These are phyloP conservation scores for Anodontia alba DNA, from an alignment of 2,888 invertebrate species.

Conservation along the genomic window DNA sequence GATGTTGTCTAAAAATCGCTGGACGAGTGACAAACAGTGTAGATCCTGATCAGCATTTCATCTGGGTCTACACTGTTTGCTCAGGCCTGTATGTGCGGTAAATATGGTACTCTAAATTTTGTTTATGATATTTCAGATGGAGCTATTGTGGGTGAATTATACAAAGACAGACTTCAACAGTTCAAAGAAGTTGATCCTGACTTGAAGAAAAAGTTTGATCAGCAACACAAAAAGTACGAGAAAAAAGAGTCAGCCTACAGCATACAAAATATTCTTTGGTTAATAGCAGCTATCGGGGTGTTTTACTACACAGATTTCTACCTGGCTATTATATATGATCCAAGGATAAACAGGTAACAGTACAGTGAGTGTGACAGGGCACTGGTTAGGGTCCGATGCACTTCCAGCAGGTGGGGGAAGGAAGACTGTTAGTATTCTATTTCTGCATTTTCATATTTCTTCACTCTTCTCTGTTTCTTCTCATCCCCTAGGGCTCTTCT, in stretches of 20 bases:
- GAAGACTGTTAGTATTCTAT: too few species aligned
- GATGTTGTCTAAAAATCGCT: too few species aligned
- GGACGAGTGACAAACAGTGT: too few species aligned
- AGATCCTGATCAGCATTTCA: background rate
- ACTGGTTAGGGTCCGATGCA: too few species aligned
- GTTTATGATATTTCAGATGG: slow-evolving; percentile 43
- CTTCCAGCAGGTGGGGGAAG: too few species aligned
- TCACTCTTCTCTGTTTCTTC: too few species aligned
- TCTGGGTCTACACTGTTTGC: background rate
- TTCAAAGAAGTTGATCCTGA: slow-evolving; percentile 58
- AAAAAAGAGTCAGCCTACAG: slow-evolving; percentile 74
- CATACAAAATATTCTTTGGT: slow-evolving; percentile 82
- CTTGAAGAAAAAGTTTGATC: slow-evolving; percentile 66
- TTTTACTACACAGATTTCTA: slow-evolving; percentile 83
- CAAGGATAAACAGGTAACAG: slow-evolving; percentile 80
- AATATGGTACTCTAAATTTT: too few species aligned
- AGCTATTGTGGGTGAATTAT: slow-evolving; percentile 40
- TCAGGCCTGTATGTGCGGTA: too few species aligned
- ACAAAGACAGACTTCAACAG: slow-evolving; percentile 48
- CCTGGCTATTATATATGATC: slow-evolving; percentile 76
- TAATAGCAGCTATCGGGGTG: slow-evolving; percentile 78
- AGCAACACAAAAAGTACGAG: slow-evolving; percentile 65
- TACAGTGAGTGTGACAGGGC: background rate
- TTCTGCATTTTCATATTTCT: too few species aligned
- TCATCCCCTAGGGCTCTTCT: too few species aligned